These are phyloP conservation scores for Hirtodrosophila trivittata DNA, from an alignment of 2,888 invertebrate species.

Conservation along the genomic window DNA sequence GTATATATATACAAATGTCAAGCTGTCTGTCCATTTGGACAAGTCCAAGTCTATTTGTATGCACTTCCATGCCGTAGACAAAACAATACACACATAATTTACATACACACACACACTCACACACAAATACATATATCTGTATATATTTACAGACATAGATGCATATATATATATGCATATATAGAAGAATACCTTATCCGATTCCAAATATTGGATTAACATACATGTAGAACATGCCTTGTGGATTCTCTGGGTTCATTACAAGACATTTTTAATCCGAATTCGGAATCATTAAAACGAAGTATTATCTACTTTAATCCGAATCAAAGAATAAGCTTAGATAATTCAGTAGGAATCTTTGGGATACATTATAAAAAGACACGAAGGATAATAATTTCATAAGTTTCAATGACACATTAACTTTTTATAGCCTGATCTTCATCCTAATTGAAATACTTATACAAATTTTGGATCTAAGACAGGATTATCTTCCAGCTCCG, in stretches of 20 bases:
- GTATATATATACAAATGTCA: slow-evolving; percentile 16
- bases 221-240: slow-evolving; percentile 14
- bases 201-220: slow-evolving; percentile 40
- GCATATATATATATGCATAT: slow-evolving; percentile 1
- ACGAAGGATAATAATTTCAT: too few relatives aligned
- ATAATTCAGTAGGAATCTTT: too few relatives aligned
- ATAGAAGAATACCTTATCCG: not conserved
- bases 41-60: slow-evolving; percentile 39
- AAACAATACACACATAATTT: slow-evolving; percentile 27
- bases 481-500: too few relatives aligned
- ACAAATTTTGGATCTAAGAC: too few relatives aligned
- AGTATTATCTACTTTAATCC: too few relatives aligned
- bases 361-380: too few relatives aligned
- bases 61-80: slow-evolving; percentile 30
- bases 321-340: too few relatives aligned
- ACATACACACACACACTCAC: slow-evolving; percentile 15
- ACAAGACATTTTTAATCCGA: not conserved
- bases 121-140: slow-evolving; percentile 6
- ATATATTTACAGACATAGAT: slow-evolving; percentile 1
- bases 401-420: too few relatives aligned
- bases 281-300: slow-evolving; percentile 5
- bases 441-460: too few relatives aligned
- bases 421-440: too few relatives aligned
- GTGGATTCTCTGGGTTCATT: too few relatives aligned
- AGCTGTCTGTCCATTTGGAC: slow-evolving; percentile 19